Base-by-base conservation (phyloP, 1,140 invertebrate genomes). In the Atopsyche davidsoni region DNA sequence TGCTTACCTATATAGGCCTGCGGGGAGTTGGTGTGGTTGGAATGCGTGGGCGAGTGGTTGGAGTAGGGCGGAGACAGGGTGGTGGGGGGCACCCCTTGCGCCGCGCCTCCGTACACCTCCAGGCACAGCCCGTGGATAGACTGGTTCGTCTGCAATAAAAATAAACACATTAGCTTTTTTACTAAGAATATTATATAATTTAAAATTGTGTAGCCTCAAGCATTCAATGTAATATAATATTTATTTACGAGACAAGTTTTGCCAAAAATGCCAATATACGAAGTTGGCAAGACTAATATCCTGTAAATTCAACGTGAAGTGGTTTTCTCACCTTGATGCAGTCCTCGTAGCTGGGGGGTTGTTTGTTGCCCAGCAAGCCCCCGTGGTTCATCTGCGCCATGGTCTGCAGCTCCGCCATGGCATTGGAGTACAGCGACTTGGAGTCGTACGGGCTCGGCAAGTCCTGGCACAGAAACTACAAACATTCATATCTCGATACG, bases 321-420 rank as follows among this genome's bases (percentile, higher is more conserved):
- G 44, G 59, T 52, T n/a, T n/a, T n/a, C n/a, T 55, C 64, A 79
- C 77, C 72, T 92, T 91, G 60, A 92, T 83, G 63, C 87, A 89
- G 61, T 92, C 89, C 63, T 92, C 89, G 68, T 92, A 92, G 44
- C 87, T 83, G 13, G 89, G 88, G 16, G 87, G 87, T 63, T 91
- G 87, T 59, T 90, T 89, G 62, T 40, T 58, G 22, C 44, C 47
- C 24, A 75, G 78, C 50, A 69, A 68, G n/a, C 75, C 73, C 51
- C 83, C 72, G 21, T 79, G 63, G 39, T 64, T 62, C 7, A 67
- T 50, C 57, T 74, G 69, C 58, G 75, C 75, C 67, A 75, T 72
- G 62, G 64, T 75, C 61, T 69, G 70, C 56, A 73, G 70, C 63
- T 76, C 72, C 22, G 84, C 78, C 61, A 85, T 76, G 58, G 85